Evolutionary conservation across 2,113 vertebrate genomes (phyloP).

Genomic region (Tetrao urogallus): DNA sequence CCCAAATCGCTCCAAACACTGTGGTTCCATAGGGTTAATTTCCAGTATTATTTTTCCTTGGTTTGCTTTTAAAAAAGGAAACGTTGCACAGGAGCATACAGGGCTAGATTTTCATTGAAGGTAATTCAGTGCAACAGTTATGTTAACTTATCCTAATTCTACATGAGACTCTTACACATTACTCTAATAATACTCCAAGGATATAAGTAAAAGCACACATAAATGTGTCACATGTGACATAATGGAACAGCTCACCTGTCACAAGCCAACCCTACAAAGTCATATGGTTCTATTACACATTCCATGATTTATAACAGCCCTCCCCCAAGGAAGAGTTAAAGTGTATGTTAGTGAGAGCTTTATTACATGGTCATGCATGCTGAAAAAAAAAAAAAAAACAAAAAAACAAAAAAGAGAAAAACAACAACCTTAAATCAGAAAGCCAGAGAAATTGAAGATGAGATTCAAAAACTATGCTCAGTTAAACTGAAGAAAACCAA

Average conservation of each 20-base stretch:
- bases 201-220: neutral
- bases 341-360: neutral
- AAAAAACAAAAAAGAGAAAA: neutral
- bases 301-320: neutral
- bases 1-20: neutral
- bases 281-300: neutral
- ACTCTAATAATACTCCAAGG: neutral
- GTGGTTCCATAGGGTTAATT: rapidly evolving
- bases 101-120: neutral
- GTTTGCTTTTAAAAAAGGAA: neutral
- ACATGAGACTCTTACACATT: neutral
- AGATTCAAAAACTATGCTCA: slow-evolving; percentile 38
- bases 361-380: neutral
- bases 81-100: neutral
- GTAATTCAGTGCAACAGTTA: neutral
- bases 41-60: neutral
- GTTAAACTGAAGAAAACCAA: slow-evolving; percentile 17
- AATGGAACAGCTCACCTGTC: neutral
- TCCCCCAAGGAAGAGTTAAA: neutral
- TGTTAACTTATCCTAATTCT: neutral
- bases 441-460: slow-evolving; percentile 22
- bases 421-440: neutral
- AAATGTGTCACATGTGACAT: neutral
- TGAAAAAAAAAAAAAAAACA: neutral
- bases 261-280: neutral